phyloP scores from a whole-genome alignment of 2,888 invertebrate genomes.

The Pristionchus arcanus region DNA sequence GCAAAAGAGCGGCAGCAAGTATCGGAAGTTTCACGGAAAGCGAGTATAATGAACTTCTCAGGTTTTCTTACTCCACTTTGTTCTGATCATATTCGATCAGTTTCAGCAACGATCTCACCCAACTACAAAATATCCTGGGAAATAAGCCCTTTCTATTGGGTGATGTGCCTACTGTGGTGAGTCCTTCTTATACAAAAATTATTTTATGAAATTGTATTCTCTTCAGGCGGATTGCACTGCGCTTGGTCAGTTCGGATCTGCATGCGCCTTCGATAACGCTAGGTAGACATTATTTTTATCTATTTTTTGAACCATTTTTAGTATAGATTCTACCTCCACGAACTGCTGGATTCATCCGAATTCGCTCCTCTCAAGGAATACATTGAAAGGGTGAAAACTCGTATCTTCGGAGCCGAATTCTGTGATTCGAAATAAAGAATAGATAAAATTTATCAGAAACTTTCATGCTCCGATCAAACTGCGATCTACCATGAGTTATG shows the following conservation, averaged over 20 bases:
- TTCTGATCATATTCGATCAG: not conserved
- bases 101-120: not conserved
- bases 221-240: constrained; percentile 29
- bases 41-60: not conserved
- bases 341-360: not conserved
- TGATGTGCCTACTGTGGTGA: not conserved
- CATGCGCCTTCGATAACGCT: too few relatives aligned
- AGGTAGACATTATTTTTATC: too few relatives aligned
- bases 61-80: not conserved
- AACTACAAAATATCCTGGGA: not conserved
- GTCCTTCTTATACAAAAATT: not conserved
- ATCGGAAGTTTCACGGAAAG: not conserved
- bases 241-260: not conserved
- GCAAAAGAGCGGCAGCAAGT: not conserved
- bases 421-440: not conserved
- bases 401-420: constrained; percentile 39
- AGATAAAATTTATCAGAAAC: too few relatives aligned
- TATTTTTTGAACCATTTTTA: not conserved
- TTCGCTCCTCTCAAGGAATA: constrained; percentile 26
- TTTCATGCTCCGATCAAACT: too few relatives aligned
- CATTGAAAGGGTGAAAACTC: not conserved
- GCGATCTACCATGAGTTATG: too few relatives aligned
- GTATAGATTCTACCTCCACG: constrained; percentile 13
- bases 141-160: not conserved
- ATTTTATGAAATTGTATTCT: not conserved